phyloP scores from a whole-genome alignment of 92 coral and sea anemone species.

The Ricordea florida region DNA sequence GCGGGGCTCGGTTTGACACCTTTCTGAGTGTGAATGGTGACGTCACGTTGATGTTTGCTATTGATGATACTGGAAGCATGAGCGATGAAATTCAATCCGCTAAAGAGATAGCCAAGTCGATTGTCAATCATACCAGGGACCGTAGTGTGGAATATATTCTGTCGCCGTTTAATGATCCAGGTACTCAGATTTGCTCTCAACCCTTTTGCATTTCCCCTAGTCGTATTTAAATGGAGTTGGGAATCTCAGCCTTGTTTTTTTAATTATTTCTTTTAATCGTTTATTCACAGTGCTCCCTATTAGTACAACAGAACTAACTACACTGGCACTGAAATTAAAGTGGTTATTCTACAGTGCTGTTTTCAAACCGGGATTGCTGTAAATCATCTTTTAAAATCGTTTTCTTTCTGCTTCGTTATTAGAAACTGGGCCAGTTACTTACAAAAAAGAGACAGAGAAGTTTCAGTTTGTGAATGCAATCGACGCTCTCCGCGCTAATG shows the following conservation, averaged over 20 bases:
- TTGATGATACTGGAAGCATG: conserved; percentile 69
- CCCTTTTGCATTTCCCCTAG: background rate
- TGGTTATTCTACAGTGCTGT: too few relatives aligned
- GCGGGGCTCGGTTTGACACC: background rate
- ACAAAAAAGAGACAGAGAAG: background rate
- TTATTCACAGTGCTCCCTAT: too few relatives aligned
- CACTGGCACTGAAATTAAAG: too few relatives aligned
- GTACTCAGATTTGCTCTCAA: background rate
- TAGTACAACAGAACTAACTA: too few relatives aligned
- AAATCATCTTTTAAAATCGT: too few relatives aligned
- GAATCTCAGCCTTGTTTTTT: too few relatives aligned
- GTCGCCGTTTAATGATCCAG: conserved; percentile 68
- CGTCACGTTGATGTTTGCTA: conserved; percentile 43
- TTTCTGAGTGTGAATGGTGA: conserved; percentile 5
- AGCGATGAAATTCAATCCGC: conserved; percentile 42
- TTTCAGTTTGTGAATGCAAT: conserved; percentile 57
- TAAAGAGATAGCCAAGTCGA: conserved; percentile 29
- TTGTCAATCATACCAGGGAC: conserved; percentile 22
- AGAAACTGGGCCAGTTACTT: background rate
- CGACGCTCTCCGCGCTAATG: conserved; percentile 47
- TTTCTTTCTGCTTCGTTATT: background rate
- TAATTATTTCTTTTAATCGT: too few relatives aligned
- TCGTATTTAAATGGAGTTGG: too few relatives aligned
- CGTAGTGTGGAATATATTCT: conserved; percentile 36
- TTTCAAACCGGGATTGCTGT: too few relatives aligned